phyloP scores from a whole-genome alignment of 2,797 vertebrate species.

The Hyperoplus lanceolatus region DNA sequence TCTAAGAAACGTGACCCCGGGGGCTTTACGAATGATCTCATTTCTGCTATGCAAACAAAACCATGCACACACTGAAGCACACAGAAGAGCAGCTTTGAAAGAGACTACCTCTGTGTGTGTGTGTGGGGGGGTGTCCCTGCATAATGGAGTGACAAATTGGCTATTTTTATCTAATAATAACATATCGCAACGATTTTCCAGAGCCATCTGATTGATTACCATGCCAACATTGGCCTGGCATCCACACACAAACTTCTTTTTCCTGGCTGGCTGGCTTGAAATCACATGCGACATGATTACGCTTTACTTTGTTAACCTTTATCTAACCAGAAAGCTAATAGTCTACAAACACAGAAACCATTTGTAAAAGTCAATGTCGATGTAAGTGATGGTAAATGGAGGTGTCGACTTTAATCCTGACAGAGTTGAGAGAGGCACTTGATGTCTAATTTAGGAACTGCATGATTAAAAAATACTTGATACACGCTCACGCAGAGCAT shows the following conservation, averaged over 20 bases:
- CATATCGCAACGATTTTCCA: constrained; percentile 62
- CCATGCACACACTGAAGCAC: constrained; percentile 22
- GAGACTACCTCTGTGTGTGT: constrained; percentile 33
- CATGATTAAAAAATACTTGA: constrained; percentile 26
- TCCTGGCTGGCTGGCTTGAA: constrained; percentile 46
- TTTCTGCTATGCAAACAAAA: constrained; percentile 68
- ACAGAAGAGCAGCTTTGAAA: constrained; percentile 48
- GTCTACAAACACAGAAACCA: neutral
- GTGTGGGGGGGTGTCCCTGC: constrained; percentile 18
- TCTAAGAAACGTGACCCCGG: constrained; percentile 65
- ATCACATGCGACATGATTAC: constrained; percentile 34
- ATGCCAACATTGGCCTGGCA: constrained; percentile 54
- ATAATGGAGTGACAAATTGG: constrained; percentile 71
- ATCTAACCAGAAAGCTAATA: constrained; percentile 5
- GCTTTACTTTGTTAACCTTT: constrained; percentile 34
- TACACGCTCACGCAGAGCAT: constrained; percentile 29
- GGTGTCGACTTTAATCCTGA: constrained; percentile 2
- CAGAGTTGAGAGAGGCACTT: neutral
- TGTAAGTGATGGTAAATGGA: neutral
- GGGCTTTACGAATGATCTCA: constrained; percentile 67
- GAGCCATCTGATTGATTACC: constrained; percentile 60
- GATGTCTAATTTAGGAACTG: constrained; percentile 6
- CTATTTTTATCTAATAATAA: constrained; percentile 70
- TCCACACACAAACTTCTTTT: constrained; percentile 21
- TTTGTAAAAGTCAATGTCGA: neutral